These are phyloP conservation scores for Rhinogobio ventralis DNA, from an alignment of 2,797 vertebrate species.

Conservation along the genomic window DNA sequence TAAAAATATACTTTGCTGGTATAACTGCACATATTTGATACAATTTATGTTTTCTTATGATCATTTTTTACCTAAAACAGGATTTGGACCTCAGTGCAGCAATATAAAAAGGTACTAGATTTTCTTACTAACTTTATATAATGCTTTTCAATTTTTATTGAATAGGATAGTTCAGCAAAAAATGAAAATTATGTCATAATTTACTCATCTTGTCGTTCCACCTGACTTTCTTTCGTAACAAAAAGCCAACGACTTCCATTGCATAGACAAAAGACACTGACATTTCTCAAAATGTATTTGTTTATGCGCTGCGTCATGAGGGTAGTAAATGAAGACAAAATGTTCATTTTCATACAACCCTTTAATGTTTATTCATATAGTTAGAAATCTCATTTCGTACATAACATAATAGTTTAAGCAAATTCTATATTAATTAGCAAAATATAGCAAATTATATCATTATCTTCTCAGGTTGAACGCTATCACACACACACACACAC, in stretches of 20 bases:
- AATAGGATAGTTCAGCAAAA: not conserved
- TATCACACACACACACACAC: too few relatives aligned
- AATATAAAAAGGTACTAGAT: not conserved
- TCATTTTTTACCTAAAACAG: not conserved
- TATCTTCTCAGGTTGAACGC: not conserved
- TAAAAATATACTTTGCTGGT: not conserved
- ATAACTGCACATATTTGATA: not conserved
- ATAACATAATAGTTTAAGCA: not conserved
- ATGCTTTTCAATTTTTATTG: not conserved
- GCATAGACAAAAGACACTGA: not conserved
- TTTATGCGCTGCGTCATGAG: too few relatives aligned
- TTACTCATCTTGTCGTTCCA: not conserved
- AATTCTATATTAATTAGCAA: not conserved
- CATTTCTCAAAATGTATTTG: too few relatives aligned
- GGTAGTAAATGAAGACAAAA: too few relatives aligned
- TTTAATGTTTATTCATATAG: not conserved
- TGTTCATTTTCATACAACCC: not conserved
- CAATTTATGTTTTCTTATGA: not conserved
- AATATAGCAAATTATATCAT: not conserved
- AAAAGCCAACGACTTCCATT: too few relatives aligned
- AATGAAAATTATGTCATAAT: not conserved
- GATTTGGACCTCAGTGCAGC: not conserved
- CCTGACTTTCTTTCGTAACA: not conserved
- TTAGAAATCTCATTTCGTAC: not conserved
- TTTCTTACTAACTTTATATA: not conserved